Evolutionary conservation across 92 coral and sea anemone species (phyloP).

Genomic region (Epizoanthus illoricatus): DNA sequence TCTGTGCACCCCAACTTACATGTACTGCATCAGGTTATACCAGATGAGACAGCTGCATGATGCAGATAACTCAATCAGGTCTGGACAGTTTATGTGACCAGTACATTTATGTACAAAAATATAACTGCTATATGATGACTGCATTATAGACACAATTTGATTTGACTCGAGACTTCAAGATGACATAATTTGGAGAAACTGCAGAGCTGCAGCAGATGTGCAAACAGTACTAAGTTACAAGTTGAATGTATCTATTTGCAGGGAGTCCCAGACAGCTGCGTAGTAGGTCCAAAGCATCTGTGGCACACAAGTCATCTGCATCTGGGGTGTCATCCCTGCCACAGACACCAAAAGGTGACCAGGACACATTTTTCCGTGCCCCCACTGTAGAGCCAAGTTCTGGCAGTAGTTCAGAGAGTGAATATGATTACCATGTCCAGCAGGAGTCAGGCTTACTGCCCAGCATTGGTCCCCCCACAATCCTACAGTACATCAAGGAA

Average conservation of each 20-base stretch:
- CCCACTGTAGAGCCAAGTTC: constrained; percentile 87
- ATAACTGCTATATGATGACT: too few relatives aligned
- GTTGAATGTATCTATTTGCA: neutral
- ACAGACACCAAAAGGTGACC: constrained; percentile 69
- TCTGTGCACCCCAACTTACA: too few relatives aligned
- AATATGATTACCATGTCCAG: constrained; percentile 52
- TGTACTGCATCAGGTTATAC: too few relatives aligned
- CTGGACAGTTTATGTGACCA: too few relatives aligned
- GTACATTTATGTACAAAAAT: too few relatives aligned
- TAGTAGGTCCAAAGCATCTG: constrained; percentile 39
- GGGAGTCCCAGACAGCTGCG: constrained; percentile 16
- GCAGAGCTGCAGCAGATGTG: too few relatives aligned
- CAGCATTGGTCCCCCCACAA: constrained; percentile 97
- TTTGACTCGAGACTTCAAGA: too few relatives aligned
- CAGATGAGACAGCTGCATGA: too few relatives aligned
- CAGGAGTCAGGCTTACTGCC: constrained; percentile 71
- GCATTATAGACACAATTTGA: too few relatives aligned
- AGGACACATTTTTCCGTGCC: constrained; percentile 72
- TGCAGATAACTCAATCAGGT: too few relatives aligned
- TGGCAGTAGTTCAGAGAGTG: constrained; percentile 83
- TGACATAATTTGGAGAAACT: too few relatives aligned
- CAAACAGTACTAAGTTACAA: too few relatives aligned
- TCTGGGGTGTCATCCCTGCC: constrained; percentile 65
- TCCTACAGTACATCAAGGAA: constrained; percentile 92
- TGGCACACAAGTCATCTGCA: constrained; percentile 56